Base-by-base conservation (phyloP, 2,113 vertebrate genomes). In the Lontra canadensis region DNA sequence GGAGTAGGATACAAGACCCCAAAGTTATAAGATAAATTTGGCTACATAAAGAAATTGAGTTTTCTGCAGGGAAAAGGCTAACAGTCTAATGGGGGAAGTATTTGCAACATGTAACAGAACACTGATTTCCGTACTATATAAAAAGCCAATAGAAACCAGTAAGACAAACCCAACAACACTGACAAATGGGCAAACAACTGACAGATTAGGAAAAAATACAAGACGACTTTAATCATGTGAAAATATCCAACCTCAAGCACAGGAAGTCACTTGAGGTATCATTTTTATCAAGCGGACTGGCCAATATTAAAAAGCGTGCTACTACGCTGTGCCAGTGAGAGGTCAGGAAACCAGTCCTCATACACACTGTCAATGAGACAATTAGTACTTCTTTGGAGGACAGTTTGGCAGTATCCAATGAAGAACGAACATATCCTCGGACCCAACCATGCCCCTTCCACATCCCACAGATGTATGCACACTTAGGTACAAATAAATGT, bases 331-430 rank as follows among this genome's bases (percentile, higher is more conserved):
- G 23, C 74, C 74, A 21, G 18, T 7, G 59, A 89, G 36, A 26
- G 44, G 61, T 36, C 63, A 71, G 39, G 34, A 47, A 69, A 86
- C 90, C 36, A 79, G 59, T 36, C 23, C 42, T 83, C 18, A 34
- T 52, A 74, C 12, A 65, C 17, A n/a, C 7, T 31, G 13, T 11
- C 71, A 39, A 7, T 49, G 31, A 91, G 26, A 80, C 17, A 82
- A 71, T 7, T 81, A 29, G 29, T 47, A 59, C 87, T 63, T 61
- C 78, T 81, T 73, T 55, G 47, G 78, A 95, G 80, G 36, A 92
- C 94, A 96, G 74, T 36, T 80, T 61, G 42, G 26, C 63, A 93
- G 26, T 44, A 93, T 76, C 39, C 80, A 52, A 59, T 89, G 80
- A 88, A 92, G 95, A 94, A 93, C 23, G 47, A 88, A 82, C 29